phyloP scores from a whole-genome alignment of 2,113 vertebrate genomes.

The Microtus richardsoni region DNA sequence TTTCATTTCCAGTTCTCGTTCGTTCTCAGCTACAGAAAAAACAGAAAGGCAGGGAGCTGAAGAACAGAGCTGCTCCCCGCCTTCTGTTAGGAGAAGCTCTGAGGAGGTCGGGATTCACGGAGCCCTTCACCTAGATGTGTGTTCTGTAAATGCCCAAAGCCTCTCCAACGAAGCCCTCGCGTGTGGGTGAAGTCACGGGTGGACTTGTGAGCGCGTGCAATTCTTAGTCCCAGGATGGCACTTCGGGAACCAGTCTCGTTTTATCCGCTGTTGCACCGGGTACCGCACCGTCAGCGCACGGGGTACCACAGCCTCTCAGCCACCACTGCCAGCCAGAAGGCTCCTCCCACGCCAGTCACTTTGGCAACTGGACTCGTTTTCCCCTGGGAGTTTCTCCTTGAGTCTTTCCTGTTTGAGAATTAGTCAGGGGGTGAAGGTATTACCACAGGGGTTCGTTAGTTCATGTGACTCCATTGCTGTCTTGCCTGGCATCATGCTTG shows the following conservation, averaged over 20 bases:
- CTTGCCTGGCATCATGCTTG: not conserved
- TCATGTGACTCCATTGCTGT: not conserved
- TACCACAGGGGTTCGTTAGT: not conserved
- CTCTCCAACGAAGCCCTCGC: not conserved
- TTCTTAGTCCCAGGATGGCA: not conserved
- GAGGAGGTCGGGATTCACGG: not conserved
- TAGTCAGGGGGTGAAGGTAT: not conserved
- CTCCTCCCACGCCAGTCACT: not conserved
- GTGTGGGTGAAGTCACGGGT: not conserved
- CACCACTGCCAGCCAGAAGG: not conserved
- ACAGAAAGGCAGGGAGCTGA: not conserved
- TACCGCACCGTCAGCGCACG: not conserved
- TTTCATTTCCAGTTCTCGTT: slow-evolving; percentile 36
- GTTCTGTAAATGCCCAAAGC: not conserved
- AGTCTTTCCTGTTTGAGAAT: not conserved
- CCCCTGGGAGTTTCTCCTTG: not conserved
- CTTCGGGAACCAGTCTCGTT: not conserved
- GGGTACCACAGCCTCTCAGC: not conserved
- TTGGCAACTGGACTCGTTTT: not conserved
- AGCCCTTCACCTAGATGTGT: not conserved
- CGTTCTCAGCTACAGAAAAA: not conserved
- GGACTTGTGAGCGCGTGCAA: not conserved
- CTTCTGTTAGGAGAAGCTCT: slow-evolving; percentile 2
- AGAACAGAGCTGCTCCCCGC: not conserved
- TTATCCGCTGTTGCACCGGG: not conserved